A percentile compares a stretch with the other conserved stretches of the same genome.
phyloP scores from a whole-genome alignment of 2,888 invertebrate genomes.

The Hirtodrosophila histrioides region DNA sequence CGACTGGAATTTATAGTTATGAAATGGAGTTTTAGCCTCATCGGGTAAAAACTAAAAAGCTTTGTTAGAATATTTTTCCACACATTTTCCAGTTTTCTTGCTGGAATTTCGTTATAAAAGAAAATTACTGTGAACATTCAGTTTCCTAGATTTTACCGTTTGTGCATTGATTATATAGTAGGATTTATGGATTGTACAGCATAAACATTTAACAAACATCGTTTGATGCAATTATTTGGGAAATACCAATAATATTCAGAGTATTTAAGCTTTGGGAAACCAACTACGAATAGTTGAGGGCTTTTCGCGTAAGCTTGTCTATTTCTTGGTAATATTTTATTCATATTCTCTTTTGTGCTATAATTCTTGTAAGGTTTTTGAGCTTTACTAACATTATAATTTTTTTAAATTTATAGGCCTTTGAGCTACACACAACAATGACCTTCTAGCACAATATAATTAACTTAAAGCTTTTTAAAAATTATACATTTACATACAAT shows the following conservation, averaged over 20 bases:
- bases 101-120: too few species aligned
- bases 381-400: not conserved
- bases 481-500: slow-evolving; percentile 54
- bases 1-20: too few species aligned
- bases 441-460: slow-evolving; percentile 51
- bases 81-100: too few species aligned
- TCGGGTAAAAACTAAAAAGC: too few species aligned
- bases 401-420: slow-evolving; percentile 24
- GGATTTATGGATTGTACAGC: too few species aligned
- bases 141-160: too few species aligned
- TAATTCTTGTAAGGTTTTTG: slow-evolving; percentile 4
- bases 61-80: too few species aligned
- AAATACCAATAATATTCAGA: slow-evolving; percentile 1
- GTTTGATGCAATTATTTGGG: too few species aligned
- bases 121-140: too few species aligned
- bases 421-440: slow-evolving; percentile 14
- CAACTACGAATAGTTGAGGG: not conserved
- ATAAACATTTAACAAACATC: too few species aligned
- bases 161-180: too few species aligned
- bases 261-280: not conserved
- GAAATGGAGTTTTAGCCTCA: too few species aligned
- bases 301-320: not conserved
- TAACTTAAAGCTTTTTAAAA: slow-evolving; percentile 46
- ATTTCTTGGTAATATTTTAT: slow-evolving; percentile 1
- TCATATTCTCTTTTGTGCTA: slow-evolving; percentile 20